Conservation (phyloP, 2,797 vertebrate species). For the Lepilemur septentrionalis region DNA sequence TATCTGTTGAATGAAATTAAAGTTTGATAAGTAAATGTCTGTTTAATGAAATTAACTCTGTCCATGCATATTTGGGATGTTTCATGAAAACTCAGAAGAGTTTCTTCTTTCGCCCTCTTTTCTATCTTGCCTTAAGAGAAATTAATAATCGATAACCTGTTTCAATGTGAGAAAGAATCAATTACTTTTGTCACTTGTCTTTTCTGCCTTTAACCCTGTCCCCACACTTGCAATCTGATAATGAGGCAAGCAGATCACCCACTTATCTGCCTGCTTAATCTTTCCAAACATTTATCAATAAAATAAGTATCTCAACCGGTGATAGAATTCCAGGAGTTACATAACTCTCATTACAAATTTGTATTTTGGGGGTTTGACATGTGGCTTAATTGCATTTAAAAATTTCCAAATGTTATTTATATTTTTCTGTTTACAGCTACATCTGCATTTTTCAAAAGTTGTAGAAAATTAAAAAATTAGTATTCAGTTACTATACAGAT, state of each 20-base stretch:
- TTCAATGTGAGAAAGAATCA: background rate
- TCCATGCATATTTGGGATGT: background rate
- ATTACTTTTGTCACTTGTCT: background rate
- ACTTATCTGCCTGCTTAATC: background rate
- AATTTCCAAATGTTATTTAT: background rate
- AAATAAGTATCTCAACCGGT: background rate
- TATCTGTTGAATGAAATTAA: background rate
- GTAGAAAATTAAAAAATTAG: background rate
- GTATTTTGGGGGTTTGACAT: background rate
- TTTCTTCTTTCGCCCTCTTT: background rate
- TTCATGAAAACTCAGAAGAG: background rate
- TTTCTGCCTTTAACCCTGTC: accelerated
- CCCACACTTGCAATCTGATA: background rate
- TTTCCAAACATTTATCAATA: background rate
- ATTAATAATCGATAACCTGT: background rate
- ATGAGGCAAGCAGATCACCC: background rate
- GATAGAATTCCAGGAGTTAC: background rate
- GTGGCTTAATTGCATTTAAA: background rate
- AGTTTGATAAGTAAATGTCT: background rate
- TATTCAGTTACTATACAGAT: background rate
- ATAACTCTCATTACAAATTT: background rate
- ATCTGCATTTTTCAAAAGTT: constrained; percentile 1
- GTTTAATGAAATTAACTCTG: background rate
- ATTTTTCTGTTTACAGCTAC: background rate
- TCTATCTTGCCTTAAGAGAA: constrained; percentile 6